Base-by-base conservation (phyloP, 1,140 invertebrate genomes). In the Drosophila sucinea region DNA sequence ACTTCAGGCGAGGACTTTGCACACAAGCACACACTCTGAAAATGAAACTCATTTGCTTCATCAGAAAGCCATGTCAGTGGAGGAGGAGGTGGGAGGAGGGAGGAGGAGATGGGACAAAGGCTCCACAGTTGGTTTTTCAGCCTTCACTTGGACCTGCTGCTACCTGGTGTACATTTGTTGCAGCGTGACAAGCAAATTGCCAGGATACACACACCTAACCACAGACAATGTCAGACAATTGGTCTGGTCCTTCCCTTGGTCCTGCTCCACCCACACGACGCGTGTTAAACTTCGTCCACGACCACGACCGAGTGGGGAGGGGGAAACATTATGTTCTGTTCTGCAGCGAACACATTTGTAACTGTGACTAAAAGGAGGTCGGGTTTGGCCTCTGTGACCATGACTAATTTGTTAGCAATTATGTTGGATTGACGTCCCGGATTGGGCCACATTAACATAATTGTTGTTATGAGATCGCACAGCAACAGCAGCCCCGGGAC, bases 341-440 rank as follows among this genome's bases (percentile, higher is more conserved):
- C 47, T 47, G 10, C 60, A 17, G 32, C 63, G 64, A 63, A 75
- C 55, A 58, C 64, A 81, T 67, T 80, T 57, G 60, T 41, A 66
- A 70, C 68, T 75, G 65, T 54, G 47, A 35, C 17, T 30, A 35
- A 40, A 73, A 54, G 63, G 32, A 30, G 57, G 65, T 30, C 56
- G 56, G 66, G 61, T 56, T 58, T 70, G 77, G 58, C 72, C 79
- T 81, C 64, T 77, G 70, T 70, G 81, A 85, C 77, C 81, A 85
- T 85, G 81, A 85, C 81, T 85, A 85, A 85, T 85, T 85, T 85
- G 81, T 85, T 81, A 81, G 81, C 81, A 85, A 85, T 85, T 85
- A 85, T 85, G 81, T 77, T 72, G 81, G 81, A 85, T 85, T 80
- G 81, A 81, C 81, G 67, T 80, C 69, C 61, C 77, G 77, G 77